Percentiles rank a stretch among this genome's conserved stretches.
phyloP scores from a whole-genome alignment of 2,888 invertebrate genomes.

The Globia sparganii region DNA sequence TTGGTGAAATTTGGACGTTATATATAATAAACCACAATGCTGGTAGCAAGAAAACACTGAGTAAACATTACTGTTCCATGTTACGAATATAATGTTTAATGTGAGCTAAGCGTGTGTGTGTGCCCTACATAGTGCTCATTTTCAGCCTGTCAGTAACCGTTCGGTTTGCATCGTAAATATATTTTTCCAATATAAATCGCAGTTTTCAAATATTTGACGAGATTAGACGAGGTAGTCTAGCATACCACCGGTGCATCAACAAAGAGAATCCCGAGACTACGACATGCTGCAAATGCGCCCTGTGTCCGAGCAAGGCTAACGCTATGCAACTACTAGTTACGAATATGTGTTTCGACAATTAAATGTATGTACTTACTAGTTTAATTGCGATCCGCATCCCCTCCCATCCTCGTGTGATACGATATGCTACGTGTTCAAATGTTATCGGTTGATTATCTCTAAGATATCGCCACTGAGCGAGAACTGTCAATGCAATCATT shows the following conservation, averaged over 20 bases:
- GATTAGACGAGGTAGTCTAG: slow-evolving; percentile 25
- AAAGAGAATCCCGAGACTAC: slow-evolving; percentile 52
- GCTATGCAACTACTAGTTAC: slow-evolving; percentile 68
- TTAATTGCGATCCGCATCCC: slow-evolving; percentile 75
- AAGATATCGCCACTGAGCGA: slow-evolving; percentile 69
- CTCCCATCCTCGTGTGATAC: slow-evolving; percentile 84
- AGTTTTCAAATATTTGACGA: slow-evolving; percentile 27
- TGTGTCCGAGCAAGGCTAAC: slow-evolving; percentile 51
- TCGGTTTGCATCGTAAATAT: slow-evolving; percentile 45
- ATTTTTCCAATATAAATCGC: slow-evolving; percentile 52
- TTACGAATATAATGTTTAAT: slow-evolving; percentile 73
- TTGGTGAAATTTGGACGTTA: slow-evolving; percentile 36
- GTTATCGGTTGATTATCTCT: slow-evolving; percentile 75
- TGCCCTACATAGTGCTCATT: slow-evolving; percentile 67
- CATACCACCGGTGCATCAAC: slow-evolving; percentile 37
- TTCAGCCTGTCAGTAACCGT: slow-evolving; percentile 58
- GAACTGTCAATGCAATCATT: slow-evolving; percentile 73
- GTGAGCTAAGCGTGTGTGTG: slow-evolving; percentile 66
- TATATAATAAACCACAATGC: slow-evolving; percentile 57
- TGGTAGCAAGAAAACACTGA: slow-evolving; percentile 71
- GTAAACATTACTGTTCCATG: slow-evolving; percentile 71
- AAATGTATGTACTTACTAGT: slow-evolving; percentile 75
- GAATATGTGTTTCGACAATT: slow-evolving; percentile 76
- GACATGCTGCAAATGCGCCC: slow-evolving; percentile 57
- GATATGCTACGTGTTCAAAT: slow-evolving; percentile 84